These are phyloP conservation scores for Fratercula arctica DNA, from an alignment of 2,797 vertebrate genomes.

Conservation along the genomic window DNA sequence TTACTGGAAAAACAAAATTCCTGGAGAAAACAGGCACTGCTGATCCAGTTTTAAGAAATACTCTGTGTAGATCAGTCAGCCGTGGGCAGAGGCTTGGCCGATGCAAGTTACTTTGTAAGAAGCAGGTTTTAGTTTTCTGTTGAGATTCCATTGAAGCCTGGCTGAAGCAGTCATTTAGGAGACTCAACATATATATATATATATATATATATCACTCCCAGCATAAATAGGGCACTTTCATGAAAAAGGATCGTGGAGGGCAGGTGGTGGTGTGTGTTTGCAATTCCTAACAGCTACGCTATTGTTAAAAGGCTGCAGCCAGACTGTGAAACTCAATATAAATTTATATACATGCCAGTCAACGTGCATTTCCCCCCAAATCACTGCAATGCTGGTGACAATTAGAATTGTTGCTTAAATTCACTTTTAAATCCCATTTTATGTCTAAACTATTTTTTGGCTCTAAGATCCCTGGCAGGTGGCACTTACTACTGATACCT, in stretches of 20 bases:
- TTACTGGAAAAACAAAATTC: not conserved
- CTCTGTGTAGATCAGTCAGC: not conserved
- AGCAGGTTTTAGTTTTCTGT: not conserved
- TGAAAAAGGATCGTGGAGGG: not conserved
- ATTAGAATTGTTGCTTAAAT: not conserved
- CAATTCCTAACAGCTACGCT: not conserved
- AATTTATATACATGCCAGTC: not conserved
- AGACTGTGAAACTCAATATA: not conserved
- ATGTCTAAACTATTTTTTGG: not conserved
- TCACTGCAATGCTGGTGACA: not conserved
- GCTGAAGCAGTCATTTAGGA: not conserved
- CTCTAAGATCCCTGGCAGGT: not conserved
- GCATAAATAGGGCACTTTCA: not conserved
- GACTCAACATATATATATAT: not conserved
- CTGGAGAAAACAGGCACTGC: not conserved
- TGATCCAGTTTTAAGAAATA: not conserved
- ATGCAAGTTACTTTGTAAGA: not conserved
- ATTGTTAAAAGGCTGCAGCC: not conserved
- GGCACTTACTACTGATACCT: not conserved
- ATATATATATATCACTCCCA: not conserved
- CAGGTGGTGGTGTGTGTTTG: not conserved
- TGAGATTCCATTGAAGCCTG: not conserved
- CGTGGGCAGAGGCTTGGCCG: not conserved
- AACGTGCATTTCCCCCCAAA: not conserved
- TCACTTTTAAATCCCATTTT: not conserved